Evolutionary conservation across 2,797 vertebrate species (phyloP).

Genomic region (Australoheros facetus): DNA sequence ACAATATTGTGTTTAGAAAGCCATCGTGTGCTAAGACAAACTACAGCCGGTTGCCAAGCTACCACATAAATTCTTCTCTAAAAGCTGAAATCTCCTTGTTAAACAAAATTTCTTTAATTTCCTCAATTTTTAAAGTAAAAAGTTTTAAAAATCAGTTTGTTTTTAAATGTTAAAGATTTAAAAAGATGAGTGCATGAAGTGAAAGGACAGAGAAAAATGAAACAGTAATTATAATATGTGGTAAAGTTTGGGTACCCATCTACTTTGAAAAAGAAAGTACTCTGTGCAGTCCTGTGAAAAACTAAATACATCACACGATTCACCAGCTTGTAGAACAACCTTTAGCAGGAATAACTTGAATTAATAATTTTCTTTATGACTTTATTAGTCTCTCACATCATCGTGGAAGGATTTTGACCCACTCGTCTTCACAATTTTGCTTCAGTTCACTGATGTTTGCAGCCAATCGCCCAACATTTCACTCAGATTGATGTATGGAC

Average conservation of each 20-base stretch:
- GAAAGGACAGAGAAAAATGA: background rate
- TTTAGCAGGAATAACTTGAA: background rate
- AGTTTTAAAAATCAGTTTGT: background rate
- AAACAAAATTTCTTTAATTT: background rate
- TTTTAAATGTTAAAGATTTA: background rate
- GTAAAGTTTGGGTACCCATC: background rate
- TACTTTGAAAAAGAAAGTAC: background rate
- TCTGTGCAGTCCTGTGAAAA: background rate
- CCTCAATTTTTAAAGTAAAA: background rate
- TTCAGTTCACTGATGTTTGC: too few relatives aligned
- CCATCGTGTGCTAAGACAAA: background rate
- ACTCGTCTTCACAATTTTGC: background rate
- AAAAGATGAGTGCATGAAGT: too few relatives aligned
- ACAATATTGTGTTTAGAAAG: conserved; percentile 25
- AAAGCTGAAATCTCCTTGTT: background rate
- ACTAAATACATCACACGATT: background rate
- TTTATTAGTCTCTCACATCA: background rate
- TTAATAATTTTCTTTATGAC: background rate
- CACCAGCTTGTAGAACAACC: background rate
- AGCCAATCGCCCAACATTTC: background rate
- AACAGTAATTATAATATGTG: background rate
- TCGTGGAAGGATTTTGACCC: background rate
- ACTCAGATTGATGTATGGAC: background rate
- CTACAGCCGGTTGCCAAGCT: background rate
- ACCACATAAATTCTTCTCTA: background rate